Evolutionary conservation across 2,797 vertebrate species (phyloP), one percentile per base, ranked within the genome.

Genomic region (Ctenopoma multispine): DNA sequence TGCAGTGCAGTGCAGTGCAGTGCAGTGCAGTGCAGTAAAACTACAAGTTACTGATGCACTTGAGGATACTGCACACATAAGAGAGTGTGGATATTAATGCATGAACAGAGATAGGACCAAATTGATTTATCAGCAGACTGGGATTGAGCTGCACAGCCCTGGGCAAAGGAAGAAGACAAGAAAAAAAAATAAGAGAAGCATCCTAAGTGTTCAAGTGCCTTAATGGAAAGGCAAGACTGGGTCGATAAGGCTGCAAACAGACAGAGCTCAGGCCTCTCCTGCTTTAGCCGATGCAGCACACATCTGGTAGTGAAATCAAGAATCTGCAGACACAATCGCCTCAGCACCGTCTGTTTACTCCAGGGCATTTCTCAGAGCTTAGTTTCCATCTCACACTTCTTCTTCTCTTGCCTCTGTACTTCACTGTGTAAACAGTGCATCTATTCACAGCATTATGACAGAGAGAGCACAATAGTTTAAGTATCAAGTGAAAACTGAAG

Each of bases 171-270:
- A 18, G 43, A 69, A 62, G 27, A 24, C 61, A 69, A 48, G 12
- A 63, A 50, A 47, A 73, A 63, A 0, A 1, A 63, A 82, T n/a
- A 63, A 69, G 49, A 51, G 24, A 63, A 60, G 74, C 0, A 17
- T 54, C 76, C 64, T 47, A 72, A 87, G 75, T 61, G 78, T 78
- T 69, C 51, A 36, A 87, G 74, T 43, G 82, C 62, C 65, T 81
- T 88, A 90, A 94, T 87, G 90, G 89, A 81, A 65, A 48, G 24
- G 63, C 71, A 65, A 44, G 64, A 81, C 68, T 23, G 66, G 91
- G 89, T 94, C 90, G 70, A 93, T 94, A 89, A 87, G 41, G 55
- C 80, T 74, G 71, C 80, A 85, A 87, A 83, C 84, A 77, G 76
- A 82, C 51, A 40, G 20, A 27, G 63, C 62, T 77, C 64, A 63